Evolutionary conservation across 2,888 invertebrate species (phyloP).

Genomic region (Chloromyia formosa): DNA sequence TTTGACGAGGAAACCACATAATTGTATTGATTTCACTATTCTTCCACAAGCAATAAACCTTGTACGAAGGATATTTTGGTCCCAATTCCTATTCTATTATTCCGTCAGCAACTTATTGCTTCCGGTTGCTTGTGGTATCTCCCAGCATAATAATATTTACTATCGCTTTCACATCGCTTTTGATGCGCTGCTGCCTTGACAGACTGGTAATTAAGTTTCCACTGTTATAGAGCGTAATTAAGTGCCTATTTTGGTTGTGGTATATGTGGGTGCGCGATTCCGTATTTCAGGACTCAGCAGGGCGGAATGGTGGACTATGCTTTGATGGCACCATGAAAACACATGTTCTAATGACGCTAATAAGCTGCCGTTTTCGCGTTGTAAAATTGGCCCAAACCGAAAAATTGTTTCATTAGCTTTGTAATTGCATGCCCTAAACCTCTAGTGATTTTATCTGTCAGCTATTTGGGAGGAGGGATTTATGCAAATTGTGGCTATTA

Average conservation of each 20-base stretch:
- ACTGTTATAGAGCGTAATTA: constrained; percentile 19
- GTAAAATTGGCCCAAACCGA: background rate
- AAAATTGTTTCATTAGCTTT: constrained; percentile 10
- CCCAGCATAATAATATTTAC: background rate
- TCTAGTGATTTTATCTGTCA: constrained; percentile 52
- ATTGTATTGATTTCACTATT: too few species aligned
- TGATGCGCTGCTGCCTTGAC: constrained; percentile 2
- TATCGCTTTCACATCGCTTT: background rate
- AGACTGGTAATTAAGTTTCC: constrained; percentile 28
- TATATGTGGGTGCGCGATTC: background rate
- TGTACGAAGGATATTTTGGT: too few species aligned
- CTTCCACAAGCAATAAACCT: too few species aligned
- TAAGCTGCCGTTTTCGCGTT: constrained; percentile 8
- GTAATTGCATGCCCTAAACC: constrained; percentile 47
- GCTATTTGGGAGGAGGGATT: constrained; percentile 53
- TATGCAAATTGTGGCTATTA: constrained; percentile 55
- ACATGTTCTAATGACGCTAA: constrained; percentile 11
- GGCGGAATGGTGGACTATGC: background rate
- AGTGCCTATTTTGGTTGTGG: constrained; percentile 3
- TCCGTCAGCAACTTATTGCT: background rate
- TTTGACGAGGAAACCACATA: too few species aligned
- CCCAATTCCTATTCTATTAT: too few species aligned
- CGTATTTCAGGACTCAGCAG: background rate
- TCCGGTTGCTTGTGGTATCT: background rate
- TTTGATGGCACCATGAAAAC: constrained; percentile 25